Evolutionary conservation across 1,140 invertebrate genomes (phyloP), one percentile per base, ranked within the genome.

Genomic region (Neotoxoptera formosana): DNA sequence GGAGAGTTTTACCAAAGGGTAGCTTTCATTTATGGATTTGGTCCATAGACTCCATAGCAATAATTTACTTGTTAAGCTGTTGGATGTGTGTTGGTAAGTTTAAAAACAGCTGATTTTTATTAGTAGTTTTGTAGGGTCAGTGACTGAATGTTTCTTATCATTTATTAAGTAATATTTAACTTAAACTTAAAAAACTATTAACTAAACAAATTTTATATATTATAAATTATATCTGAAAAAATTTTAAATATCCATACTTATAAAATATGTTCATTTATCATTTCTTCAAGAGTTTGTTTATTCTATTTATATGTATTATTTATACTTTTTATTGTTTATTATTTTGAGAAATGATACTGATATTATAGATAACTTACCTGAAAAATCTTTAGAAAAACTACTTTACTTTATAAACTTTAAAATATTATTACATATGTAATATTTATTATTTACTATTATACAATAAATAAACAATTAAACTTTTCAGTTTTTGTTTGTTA

Each of bases 1-100:
- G 96, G 96, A 30, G 95, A 96, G 90, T 96, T 97, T 94, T 96
- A 96, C 88, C 96, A 96, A 89, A 95, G 96, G 93, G 95, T 97
- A 25, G 96, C 96, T 30, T 94, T 96, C 88, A 95, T 97, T 56
- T 96, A 96, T 94, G 96, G 96, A 90, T 95, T 96, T 94, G 95
- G 95, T 94, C 95, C 95, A 93, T 95, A 95, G 36, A 53, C 21
- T 53, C 21, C 51, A 53, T 53, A 53, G 4, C 87, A 21, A 41
- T 45, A n/a, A 67, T 90, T 25, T 25, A 60, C 17, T 30, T 60
- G 3, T 90, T 30, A 45, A 90, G 1, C 88, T 56, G 34, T 89
- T 89, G 25, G 25, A 36, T 90, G 23, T 47, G 20, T 36, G 34
- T 53, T 36, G 7, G 48, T 89, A 53, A 89, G 48, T 89, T 17